Percentiles rank a stretch among this genome's conserved stretches.
Evolutionary conservation across 2,888 invertebrate genomes (phyloP).

Genomic region (Pandemis cinnamomeana): DNA sequence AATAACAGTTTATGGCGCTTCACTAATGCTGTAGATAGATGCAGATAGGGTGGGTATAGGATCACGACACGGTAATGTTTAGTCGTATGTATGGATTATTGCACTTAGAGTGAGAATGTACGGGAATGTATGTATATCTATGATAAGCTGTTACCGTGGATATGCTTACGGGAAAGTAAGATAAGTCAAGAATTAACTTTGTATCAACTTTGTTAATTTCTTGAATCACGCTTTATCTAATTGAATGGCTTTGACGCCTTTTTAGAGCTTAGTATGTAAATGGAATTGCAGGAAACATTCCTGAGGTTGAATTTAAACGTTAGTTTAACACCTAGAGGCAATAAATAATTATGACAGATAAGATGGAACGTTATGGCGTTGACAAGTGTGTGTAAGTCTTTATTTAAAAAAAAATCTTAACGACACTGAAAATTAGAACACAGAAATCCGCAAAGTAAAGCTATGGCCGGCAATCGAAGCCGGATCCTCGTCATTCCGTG

Average conservation of each 20-base stretch:
- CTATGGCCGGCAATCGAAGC: too few species aligned
- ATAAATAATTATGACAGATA: not conserved
- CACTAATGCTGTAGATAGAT: constrained; percentile 74
- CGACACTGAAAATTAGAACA: too few species aligned
- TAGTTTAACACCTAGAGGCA: not conserved
- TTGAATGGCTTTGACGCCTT: not conserved
- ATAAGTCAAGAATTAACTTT: not conserved
- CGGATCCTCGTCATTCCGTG: too few species aligned
- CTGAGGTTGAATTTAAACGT: not conserved
- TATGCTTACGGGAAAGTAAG: not conserved
- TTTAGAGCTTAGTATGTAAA: not conserved
- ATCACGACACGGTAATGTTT: constrained; percentile 46
- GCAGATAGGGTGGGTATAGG: constrained; percentile 62
- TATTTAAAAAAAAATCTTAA: too few species aligned
- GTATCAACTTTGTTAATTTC: not conserved
- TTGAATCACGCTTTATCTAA: constrained; percentile 8
- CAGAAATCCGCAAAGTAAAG: too few species aligned
- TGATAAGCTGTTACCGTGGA: constrained; percentile 1
- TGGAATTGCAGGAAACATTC: not conserved
- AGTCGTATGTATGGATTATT: constrained; percentile 28
- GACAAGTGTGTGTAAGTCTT: not conserved
- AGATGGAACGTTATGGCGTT: not conserved
- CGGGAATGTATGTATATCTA: constrained; percentile 1
- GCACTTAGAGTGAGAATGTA: constrained; percentile 28
- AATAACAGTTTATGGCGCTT: constrained; percentile 77